A percentile compares a stretch with the other conserved stretches of the same genome.
Evolutionary conservation across 2,888 invertebrate species (phyloP).

Genomic region (Rhogogaster chlorosoma): DNA sequence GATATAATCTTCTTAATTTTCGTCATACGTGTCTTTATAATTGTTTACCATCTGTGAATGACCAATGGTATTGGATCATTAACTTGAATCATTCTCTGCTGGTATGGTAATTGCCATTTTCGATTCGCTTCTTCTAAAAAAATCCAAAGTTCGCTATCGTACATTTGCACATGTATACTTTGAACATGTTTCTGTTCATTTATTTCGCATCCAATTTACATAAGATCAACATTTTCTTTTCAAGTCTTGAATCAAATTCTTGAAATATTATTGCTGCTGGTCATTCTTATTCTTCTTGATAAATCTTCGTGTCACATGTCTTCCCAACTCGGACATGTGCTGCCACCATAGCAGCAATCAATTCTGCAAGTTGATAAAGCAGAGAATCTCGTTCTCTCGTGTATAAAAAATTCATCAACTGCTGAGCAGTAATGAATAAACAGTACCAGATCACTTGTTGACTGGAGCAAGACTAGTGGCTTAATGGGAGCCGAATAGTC

Average conservation of each 20-base stretch:
- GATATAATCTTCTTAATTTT: not conserved
- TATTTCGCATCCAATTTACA: not conserved
- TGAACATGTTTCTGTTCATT: not conserved
- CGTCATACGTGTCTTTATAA: not conserved
- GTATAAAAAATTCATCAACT: not conserved
- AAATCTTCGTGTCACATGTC: slow-evolving; percentile 4
- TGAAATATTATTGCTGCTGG: not conserved
- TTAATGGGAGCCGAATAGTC: not conserved
- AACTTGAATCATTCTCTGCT: not conserved
- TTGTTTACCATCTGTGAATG: not conserved
- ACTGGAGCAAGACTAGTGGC: not conserved
- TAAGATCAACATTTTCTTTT: not conserved
- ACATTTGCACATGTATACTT: not conserved
- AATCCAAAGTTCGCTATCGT: not conserved
- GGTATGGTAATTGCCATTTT: not conserved
- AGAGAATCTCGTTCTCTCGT: not conserved
- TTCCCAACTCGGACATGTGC: not conserved
- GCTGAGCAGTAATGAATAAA: not conserved
- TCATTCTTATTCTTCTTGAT: not conserved
- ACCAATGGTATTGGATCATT: slow-evolving; percentile 17
- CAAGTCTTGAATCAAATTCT: not conserved
- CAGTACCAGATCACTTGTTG: not conserved
- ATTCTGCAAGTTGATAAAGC: not conserved
- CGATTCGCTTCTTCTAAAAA: not conserved
- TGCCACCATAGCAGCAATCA: not conserved